phyloP scores from a whole-genome alignment of 2,113 vertebrate species.

The Arizona elegans region DNA sequence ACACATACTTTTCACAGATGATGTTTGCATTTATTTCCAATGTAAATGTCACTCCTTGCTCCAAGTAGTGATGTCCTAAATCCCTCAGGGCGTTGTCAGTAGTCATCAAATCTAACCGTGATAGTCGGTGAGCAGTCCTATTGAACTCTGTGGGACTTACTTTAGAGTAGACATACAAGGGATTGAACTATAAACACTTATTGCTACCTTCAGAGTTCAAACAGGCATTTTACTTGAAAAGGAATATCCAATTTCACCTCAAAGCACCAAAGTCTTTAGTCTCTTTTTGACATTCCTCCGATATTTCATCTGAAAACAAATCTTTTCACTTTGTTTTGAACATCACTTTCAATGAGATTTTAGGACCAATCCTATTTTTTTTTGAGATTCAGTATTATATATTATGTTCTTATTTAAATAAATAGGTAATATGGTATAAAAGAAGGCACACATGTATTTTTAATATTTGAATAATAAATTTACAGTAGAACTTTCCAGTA shows the following conservation, averaged over 20 bases:
- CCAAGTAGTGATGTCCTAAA: not conserved
- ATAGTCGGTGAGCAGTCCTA: not conserved
- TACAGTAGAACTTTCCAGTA: conserved; percentile 52
- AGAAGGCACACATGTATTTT: not conserved
- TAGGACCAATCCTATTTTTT: not conserved
- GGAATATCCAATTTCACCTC: not conserved
- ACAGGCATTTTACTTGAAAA: not conserved
- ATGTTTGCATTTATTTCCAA: not conserved
- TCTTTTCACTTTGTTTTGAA: not conserved
- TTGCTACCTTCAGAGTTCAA: not conserved
- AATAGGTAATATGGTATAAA: not conserved
- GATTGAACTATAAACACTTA: not conserved
- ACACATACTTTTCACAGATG: not conserved
- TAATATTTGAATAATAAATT: not conserved
- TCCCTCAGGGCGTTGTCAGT: not conserved
- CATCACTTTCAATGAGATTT: not conserved
- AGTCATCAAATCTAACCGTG: not conserved
- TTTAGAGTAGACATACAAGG: not conserved
- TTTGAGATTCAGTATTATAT: not conserved
- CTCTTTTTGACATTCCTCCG: not conserved
- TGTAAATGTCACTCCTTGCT: not conserved
- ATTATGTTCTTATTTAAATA: not conserved
- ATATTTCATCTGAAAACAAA: not conserved
- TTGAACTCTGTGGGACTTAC: not conserved
- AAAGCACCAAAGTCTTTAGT: not conserved